Base-by-base conservation (phyloP, 2,888 invertebrate species). In the Busseola fusca region DNA sequence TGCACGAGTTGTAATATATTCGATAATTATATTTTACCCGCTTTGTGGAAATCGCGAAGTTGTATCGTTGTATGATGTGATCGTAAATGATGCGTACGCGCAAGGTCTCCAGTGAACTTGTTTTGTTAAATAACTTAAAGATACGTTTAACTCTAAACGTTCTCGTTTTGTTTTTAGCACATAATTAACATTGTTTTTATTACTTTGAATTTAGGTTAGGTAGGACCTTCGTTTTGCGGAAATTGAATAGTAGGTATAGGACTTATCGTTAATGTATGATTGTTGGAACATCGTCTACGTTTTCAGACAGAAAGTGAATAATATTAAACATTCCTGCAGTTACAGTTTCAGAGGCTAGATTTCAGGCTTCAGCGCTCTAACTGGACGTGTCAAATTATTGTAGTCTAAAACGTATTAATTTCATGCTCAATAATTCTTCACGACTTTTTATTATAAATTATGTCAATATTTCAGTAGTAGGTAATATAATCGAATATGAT, bases 21-120 rank as follows among this genome's bases (percentile, higher is more conserved):
- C 63, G 66, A 60, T 81, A 57, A 78, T 81, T 73, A 65, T 54
- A 59, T 50, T 62, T 60, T 63, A 25, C 18, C 25, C 45, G 59
- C 42, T 72, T 74, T 68, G 83, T 83, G 72, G 64, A 80, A 80
- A 84, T 74, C 80, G 79, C 52, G 30, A 21, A 42, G n/a, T 65
- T 40, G 25, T 58, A 42, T 69, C 64, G 57, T 37, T 56, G 52
- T 74, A 40, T 52, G 62, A 76, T 81, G 63, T 71, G 78, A 69
- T 84, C 62, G 50, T 37, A 63, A 63, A 63, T 64, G 69, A 73
- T 52, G 75, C 73, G 66, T 52, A 67, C 37, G 27, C 18, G 27
- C 82, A 78, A 84, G 82, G 82, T 76, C 72, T 63, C 68, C 12
- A 27, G 14, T 45, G n/a, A 58, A 66, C 48, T 59, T 71, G 50